phyloP scores from a whole-genome alignment of 1,140 invertebrate genomes.

The Zaprionus kolodkinae region DNA sequence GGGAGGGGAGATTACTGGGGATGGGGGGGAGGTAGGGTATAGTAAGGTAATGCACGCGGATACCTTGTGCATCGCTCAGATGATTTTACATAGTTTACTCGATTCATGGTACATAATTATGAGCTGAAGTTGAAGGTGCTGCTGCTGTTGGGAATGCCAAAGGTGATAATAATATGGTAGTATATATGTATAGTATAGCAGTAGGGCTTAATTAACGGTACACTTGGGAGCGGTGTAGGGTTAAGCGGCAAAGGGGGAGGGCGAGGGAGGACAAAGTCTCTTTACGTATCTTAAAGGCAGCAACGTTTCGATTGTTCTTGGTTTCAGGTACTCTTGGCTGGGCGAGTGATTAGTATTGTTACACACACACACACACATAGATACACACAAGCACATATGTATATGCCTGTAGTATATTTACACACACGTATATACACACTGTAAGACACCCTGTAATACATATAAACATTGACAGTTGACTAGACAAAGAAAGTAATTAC shows the following conservation, averaged over 20 bases:
- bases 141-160: neutral
- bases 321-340: conserved; percentile 31
- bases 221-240: neutral
- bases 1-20: neutral
- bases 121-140: conserved; percentile 23
- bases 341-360: conserved; percentile 28
- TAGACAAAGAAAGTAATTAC: conserved; percentile 26
- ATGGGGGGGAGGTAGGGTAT: neutral
- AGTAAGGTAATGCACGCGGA: conserved; percentile 6
- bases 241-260: neutral
- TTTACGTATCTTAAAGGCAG: neutral
- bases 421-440: neutral
- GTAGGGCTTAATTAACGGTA: conserved; percentile 24
- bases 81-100: conserved; percentile 21
- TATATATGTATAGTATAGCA: neutral
- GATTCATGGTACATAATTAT: conserved; percentile 18
- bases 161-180: conserved; percentile 3
- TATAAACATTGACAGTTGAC: neutral
- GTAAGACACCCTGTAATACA: neutral
- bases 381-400: neutral
- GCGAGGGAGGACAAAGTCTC: neutral
- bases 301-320: conserved; percentile 24
- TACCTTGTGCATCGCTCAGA: neutral
- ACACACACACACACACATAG: neutral
- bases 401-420: too few species aligned